phyloP scores from a whole-genome alignment of 1,140 invertebrate species.

The Platorchestia sp. region DNA sequence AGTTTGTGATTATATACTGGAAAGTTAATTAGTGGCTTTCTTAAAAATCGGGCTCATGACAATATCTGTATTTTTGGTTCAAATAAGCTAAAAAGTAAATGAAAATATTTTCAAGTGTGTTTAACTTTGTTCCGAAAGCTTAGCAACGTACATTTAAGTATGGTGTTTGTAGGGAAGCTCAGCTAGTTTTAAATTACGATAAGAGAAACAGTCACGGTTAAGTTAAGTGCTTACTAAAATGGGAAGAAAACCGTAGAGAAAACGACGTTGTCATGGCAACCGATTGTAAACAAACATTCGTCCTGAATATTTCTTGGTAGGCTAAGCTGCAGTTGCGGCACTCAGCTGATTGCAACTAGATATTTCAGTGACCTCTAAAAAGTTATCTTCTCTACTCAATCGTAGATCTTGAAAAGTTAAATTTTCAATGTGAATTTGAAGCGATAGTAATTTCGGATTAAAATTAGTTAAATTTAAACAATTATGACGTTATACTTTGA shows the following conservation, averaged over 20 bases:
- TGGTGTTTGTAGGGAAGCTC: neutral
- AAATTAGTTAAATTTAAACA: neutral
- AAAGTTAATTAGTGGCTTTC: too few species aligned
- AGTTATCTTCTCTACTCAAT: neutral
- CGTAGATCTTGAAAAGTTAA: too few species aligned
- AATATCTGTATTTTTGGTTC: too few species aligned
- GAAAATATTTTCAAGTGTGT: too few species aligned
- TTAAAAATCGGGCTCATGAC: too few species aligned
- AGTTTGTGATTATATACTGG: too few species aligned
- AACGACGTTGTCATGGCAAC: conserved; percentile 17
- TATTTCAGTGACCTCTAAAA: too few species aligned
- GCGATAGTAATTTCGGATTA: too few species aligned
- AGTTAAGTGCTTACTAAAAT: neutral
- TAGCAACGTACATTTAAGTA: neutral
- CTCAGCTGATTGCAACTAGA: neutral
- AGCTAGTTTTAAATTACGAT: neutral
- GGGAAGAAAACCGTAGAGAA: neutral
- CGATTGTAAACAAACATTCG: neutral
- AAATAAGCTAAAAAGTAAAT: too few species aligned
- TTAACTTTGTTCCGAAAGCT: neutral
- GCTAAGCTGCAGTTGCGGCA: neutral
- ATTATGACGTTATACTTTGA: conserved; percentile 61
- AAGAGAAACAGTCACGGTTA: neutral
- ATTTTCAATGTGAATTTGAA: too few species aligned
- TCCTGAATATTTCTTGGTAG: too few species aligned